Evolutionary conservation across 2,797 vertebrate genomes (phyloP), one percentile per base, ranked within the genome.

Genomic region (Centroberyx gerrardi): DNA sequence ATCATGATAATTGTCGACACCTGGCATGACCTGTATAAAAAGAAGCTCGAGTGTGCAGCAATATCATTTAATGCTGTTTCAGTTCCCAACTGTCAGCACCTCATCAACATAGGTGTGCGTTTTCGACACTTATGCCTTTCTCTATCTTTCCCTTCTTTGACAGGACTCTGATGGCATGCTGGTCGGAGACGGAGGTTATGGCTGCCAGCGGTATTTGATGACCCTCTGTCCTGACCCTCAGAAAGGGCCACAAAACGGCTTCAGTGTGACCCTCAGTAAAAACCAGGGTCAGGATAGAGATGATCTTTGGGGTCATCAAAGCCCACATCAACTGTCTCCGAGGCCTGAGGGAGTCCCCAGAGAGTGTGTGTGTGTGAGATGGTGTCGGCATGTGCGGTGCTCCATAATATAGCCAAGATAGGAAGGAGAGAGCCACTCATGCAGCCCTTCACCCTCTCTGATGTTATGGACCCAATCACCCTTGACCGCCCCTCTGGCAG

Each of bases 231-330:
- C 7, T 40, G 2, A 40, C 38, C 38, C 10, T 40, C 33, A 36
- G 38, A 40, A 8, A 36, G 33, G 33, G 33, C 33, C 33, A 72
- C 61, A 62, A 33, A 61, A 60, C 27, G 2, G 13, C 0, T 78
- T 67, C 17, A 48, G 53, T 53, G 70, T 64, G 59, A 65, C 71
- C 40, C 64, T 58, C 0, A 38, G 4, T 17, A 22, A 40, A 60
- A 65, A 61, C 76, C 9, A 44, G 64, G 51, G 70, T 56, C 51
- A 62, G 42, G 58, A 33, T 74, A 15, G 55, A 73, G 14, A 68
- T 73, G 38, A 68, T 62, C 28, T 67, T 78, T 67, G 62, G 68
- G 2, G 66, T 66, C 28, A 62, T 78, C 10, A 72, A 52, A 33
- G 61, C 1, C 36, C 15, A 12, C 5, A 65, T 59, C 18, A 63